phyloP scores from a whole-genome alignment of 2,113 vertebrate genomes.

The Saguinus midas region DNA sequence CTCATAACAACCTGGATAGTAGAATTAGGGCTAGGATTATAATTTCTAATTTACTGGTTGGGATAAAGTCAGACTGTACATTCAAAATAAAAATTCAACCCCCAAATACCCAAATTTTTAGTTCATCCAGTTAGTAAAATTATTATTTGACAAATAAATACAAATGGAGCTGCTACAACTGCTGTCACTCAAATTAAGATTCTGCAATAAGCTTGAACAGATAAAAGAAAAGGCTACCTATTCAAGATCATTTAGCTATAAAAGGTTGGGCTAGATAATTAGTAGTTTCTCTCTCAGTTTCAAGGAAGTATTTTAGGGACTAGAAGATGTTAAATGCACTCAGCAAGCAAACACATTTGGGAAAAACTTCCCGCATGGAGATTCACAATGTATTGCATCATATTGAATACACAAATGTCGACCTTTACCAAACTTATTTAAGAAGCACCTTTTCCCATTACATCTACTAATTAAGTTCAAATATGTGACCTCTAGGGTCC shows the following conservation, averaged over 20 bases:
- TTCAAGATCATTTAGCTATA: background rate
- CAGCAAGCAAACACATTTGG: background rate
- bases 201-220: background rate
- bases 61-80: background rate
- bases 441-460: background rate
- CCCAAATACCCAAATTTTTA: constrained; percentile 38
- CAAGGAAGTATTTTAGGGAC: background rate
- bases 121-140: constrained; percentile 9
- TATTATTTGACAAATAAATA: constrained; percentile 3
- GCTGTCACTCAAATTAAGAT: background rate
- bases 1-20: constrained; percentile 16
- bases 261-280: background rate
- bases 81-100: constrained; percentile 17
- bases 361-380: background rate
- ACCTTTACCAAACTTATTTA: constrained; percentile 4
- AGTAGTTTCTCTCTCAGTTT: constrained; percentile 1
- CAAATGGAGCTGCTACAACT: background rate
- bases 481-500: background rate
- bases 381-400: constrained; percentile 4
- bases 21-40: constrained; percentile 9
- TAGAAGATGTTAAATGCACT: background rate
- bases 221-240: background rate
- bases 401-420: background rate
- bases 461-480: background rate
- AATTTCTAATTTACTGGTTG: constrained; percentile 42